These are phyloP conservation scores for Emydocephalus ijimae DNA, from an alignment of 2,113 vertebrate species.

Conservation along the genomic window DNA sequence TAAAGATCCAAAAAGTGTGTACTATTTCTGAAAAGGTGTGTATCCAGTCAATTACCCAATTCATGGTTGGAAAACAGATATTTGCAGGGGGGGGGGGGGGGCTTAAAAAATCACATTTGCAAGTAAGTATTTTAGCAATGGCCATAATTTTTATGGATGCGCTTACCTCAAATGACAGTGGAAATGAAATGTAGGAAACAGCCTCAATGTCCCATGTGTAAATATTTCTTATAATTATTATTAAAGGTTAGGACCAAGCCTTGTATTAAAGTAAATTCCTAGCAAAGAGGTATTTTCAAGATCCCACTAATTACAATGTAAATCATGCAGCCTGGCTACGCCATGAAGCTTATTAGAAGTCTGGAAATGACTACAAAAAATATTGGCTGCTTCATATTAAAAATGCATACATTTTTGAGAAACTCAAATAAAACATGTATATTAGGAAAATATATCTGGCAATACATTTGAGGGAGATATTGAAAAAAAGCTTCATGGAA, in stretches of 20 bases:
- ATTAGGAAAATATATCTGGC: not conserved
- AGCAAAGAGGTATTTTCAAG: not conserved
- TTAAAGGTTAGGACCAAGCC: not conserved
- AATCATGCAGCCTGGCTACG: not conserved
- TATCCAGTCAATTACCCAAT: not conserved
- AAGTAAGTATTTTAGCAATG: not conserved
- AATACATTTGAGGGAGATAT: not conserved
- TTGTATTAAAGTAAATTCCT: not conserved
- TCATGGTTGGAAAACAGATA: not conserved
- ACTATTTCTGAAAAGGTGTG: not conserved
- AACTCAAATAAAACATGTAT: not conserved
- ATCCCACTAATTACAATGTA: not conserved
- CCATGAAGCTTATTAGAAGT: not conserved
- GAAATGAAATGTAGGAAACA: not conserved
- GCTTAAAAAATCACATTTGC: not conserved
- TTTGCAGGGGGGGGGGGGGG: accelerated
- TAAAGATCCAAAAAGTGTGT: not conserved
- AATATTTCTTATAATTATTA: no score
- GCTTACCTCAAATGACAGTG: not conserved
- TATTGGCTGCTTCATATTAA: not conserved
- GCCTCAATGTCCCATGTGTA: not conserved
- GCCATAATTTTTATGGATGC: not conserved
- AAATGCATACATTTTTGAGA: not conserved
- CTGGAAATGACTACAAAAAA: not conserved
- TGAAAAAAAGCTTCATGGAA: not conserved